These are phyloP conservation scores for Drosophila mayri DNA, from an alignment of 1,140 invertebrate species.

Conservation along the genomic window DNA sequence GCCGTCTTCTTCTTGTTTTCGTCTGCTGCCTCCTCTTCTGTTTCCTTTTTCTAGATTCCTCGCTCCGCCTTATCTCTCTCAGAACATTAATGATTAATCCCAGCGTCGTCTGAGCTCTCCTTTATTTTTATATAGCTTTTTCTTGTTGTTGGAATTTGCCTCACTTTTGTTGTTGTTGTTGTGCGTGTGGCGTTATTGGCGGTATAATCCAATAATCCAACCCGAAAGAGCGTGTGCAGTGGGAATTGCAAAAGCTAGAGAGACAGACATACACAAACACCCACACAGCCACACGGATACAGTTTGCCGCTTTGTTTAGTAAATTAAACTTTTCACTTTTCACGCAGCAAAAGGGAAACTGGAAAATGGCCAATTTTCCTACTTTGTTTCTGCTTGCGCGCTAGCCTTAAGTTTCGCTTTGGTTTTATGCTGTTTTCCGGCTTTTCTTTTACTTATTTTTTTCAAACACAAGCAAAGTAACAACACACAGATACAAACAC, in stretches of 20 bases:
- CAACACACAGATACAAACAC: slow-evolving; percentile 26
- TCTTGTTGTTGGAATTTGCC: slow-evolving; percentile 19
- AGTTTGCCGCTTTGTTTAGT: slow-evolving; percentile 69
- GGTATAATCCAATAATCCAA: slow-evolving; percentile 82
- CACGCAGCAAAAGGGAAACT: slow-evolving; percentile 50
- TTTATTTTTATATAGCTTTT: slow-evolving; percentile 27
- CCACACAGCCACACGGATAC: slow-evolving; percentile 48
- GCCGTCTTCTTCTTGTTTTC: slow-evolving; percentile 8
- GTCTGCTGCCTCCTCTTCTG: slow-evolving; percentile 13
- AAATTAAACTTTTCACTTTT: slow-evolving; percentile 83
- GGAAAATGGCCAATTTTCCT: slow-evolving; percentile 54
- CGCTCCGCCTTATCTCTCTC: slow-evolving; percentile 26
- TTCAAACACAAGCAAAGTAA: slow-evolving; percentile 39
- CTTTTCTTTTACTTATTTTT: slow-evolving; percentile 34
- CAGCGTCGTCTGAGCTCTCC: slow-evolving; percentile 44
- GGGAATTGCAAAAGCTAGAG: slow-evolving; percentile 77
- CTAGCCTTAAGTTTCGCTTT: slow-evolving; percentile 25
- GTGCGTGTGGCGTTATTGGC: slow-evolving; percentile 66
- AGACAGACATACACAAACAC: slow-evolving; percentile 41
- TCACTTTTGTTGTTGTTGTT: slow-evolving; percentile 19
- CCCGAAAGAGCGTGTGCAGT: slow-evolving; percentile 77
- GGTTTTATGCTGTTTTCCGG: slow-evolving; percentile 32
- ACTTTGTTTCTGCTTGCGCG: slow-evolving; percentile 15
- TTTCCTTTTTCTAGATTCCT: slow-evolving; percentile 12
- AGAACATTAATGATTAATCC: slow-evolving; percentile 51